Percentiles rank a stretch among this genome's conserved stretches.
Evolutionary conservation across 2,113 vertebrate genomes (phyloP).

Genomic region (Labeo catla): DNA sequence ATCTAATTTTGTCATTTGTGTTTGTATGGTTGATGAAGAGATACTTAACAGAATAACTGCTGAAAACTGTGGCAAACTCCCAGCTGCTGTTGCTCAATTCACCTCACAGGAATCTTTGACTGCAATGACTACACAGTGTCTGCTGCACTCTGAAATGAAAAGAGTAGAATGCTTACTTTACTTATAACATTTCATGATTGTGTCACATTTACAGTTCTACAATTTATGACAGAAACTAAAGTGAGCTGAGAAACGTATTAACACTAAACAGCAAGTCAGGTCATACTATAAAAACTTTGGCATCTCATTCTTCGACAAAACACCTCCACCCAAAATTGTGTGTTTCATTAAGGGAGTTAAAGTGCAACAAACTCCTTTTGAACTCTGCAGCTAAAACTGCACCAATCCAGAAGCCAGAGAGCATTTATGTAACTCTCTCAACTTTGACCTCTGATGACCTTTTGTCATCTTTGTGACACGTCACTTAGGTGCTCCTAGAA

Average conservation of each 20-base stretch:
- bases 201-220: not conserved
- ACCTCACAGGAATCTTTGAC: not conserved
- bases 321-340: not conserved
- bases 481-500: conserved; percentile 38
- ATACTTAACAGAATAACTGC: conserved; percentile 45
- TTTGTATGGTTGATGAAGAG: conserved; percentile 33
- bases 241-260: not conserved
- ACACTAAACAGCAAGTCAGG: not conserved
- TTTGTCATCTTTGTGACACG: conserved; percentile 50
- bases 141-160: not conserved
- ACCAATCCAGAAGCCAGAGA: conserved; percentile 30
- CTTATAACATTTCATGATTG: not conserved
- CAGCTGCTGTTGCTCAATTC: conserved; percentile 21
- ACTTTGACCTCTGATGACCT: conserved; percentile 51
- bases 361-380: conserved; percentile 25
- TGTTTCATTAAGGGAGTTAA: conserved; percentile 26
- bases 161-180: not conserved
- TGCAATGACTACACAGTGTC: conserved; percentile 9
- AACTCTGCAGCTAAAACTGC: conserved; percentile 35
- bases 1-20: conserved; percentile 27
- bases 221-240: conserved; percentile 12
- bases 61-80: conserved; percentile 6
- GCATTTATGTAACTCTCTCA: conserved; percentile 52
- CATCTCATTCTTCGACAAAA: not conserved
- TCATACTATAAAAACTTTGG: not conserved